Conservation (phyloP, 2,888 invertebrate species). For the Sphinx pinastri region DNA sequence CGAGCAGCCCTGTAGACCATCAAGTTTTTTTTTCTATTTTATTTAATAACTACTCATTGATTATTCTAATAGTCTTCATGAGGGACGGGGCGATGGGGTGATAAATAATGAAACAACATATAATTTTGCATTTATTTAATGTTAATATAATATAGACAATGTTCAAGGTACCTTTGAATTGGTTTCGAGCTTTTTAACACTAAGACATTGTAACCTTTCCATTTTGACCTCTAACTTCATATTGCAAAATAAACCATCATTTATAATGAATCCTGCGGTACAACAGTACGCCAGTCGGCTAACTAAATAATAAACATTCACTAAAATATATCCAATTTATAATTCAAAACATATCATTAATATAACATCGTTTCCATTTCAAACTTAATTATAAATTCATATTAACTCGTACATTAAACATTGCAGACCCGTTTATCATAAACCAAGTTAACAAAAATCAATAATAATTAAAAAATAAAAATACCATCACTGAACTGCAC, state of each 20-base stretch:
- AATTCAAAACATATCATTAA: conserved; percentile 65
- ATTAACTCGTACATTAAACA: conserved; percentile 70
- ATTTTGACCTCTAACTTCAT: conserved; percentile 73
- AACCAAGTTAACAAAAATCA: conserved; percentile 77
- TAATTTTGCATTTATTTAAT: conserved; percentile 81
- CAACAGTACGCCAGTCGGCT: conserved; percentile 70
- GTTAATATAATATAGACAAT: conserved; percentile 85
- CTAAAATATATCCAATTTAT: conserved; percentile 80
- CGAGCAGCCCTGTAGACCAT: too few relatives aligned
- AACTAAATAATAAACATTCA: conserved; percentile 77
- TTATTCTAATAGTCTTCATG: not conserved
- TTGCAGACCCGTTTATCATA: conserved; percentile 81
- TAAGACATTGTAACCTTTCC: conserved; percentile 79
- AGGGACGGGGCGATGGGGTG: not conserved
- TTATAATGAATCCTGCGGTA: conserved; percentile 63
- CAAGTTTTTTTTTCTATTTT: too few relatives aligned
- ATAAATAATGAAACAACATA: conserved; percentile 48
- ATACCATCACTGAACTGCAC: conserved; percentile 69
- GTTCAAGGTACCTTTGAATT: conserved; percentile 84
- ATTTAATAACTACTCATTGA: too few relatives aligned
- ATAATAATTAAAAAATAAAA: conserved; percentile 73
- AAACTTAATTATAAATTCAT: conserved; percentile 74
- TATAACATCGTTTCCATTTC: conserved; percentile 67
- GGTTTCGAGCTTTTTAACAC: conserved; percentile 82
- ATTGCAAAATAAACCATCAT: conserved; percentile 81